These are phyloP conservation scores for Physella acuta DNA, from an alignment of 1,140 invertebrate genomes.

Conservation along the genomic window DNA sequence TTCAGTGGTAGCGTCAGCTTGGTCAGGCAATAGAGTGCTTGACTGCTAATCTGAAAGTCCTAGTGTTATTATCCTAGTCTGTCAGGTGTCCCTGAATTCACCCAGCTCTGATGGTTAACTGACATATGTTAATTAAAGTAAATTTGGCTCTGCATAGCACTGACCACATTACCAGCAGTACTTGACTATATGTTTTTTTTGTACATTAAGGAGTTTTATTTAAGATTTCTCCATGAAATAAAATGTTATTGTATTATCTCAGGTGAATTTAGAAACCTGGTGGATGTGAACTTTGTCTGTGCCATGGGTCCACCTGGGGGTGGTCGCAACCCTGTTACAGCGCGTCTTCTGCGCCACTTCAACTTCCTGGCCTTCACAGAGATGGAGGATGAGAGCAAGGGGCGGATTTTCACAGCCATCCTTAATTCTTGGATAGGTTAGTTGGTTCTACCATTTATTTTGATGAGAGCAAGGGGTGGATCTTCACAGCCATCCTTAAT, in stretches of 20 bases:
- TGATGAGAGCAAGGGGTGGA: slow-evolving; percentile 70
- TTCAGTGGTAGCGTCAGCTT: too few relatives aligned
- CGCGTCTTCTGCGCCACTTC: slow-evolving; percentile 58
- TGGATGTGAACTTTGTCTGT: slow-evolving; percentile 68
- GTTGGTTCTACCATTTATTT: slow-evolving; percentile 31
- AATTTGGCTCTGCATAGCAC: too few relatives aligned
- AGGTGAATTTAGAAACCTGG: slow-evolving; percentile 78
- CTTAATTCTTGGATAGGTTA: slow-evolving; percentile 69
- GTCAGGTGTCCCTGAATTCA: too few relatives aligned
- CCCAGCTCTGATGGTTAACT: too few relatives aligned
- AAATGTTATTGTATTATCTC: slow-evolving; percentile 58
- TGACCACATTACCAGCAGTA: too few relatives aligned
- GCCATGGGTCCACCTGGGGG: slow-evolving; percentile 61
- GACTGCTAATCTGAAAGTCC: too few relatives aligned
- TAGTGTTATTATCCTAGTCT: too few relatives aligned
- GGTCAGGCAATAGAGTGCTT: too few relatives aligned
- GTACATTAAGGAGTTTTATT: too few relatives aligned
- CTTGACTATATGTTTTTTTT: too few relatives aligned
- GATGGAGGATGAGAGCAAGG: slow-evolving; percentile 73
- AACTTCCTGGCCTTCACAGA: slow-evolving; percentile 65
- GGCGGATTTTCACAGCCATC: slow-evolving; percentile 73
- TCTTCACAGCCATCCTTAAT: slow-evolving; percentile 71
- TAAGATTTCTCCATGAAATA: slow-evolving; percentile 42
- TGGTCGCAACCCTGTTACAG: slow-evolving; percentile 59
- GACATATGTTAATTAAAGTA: too few relatives aligned